phyloP scores from a whole-genome alignment of 1,140 invertebrate genomes.

The Lordiphosa stackelbergi region DNA sequence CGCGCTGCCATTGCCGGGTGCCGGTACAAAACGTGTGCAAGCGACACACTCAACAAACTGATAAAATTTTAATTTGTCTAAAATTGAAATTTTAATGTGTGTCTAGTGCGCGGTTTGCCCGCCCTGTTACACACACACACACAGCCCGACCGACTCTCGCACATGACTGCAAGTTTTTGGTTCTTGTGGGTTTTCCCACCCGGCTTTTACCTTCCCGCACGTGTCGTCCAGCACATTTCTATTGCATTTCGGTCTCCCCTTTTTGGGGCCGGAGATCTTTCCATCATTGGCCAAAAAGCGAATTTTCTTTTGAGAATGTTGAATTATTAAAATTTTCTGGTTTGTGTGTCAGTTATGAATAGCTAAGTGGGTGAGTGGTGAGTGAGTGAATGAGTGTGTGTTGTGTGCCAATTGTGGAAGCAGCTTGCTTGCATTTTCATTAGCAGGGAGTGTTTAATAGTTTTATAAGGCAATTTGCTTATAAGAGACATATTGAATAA shows the following conservation, averaged over 20 bases:
- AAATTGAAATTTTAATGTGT: conserved; percentile 68
- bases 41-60: conserved; percentile 45
- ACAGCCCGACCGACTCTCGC: background rate
- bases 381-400: background rate
- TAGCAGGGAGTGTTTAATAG: conserved; percentile 6
- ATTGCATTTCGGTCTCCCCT: conserved; percentile 38
- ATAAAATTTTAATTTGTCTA: conserved; percentile 64
- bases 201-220: background rate
- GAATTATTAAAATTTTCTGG: conserved; percentile 61
- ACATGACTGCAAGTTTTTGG: conserved; percentile 35
- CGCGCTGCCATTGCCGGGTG: no score
- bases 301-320: conserved; percentile 50
- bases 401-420: conserved; percentile 1
- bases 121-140: background rate
- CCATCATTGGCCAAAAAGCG: conserved; percentile 46
- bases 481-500: no score
- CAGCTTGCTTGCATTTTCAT: conserved; percentile 4
- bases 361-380: conserved; percentile 37
- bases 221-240: conserved; percentile 14
- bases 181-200: conserved; percentile 27
- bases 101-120: conserved; percentile 43
- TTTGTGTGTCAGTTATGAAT: conserved; percentile 56
- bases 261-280: conserved; percentile 19
- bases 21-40: conserved; percentile 6
- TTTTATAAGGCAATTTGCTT: background rate